Conservation (phyloP, 2,888 invertebrate species). For the Clepsis dumicolana region DNA sequence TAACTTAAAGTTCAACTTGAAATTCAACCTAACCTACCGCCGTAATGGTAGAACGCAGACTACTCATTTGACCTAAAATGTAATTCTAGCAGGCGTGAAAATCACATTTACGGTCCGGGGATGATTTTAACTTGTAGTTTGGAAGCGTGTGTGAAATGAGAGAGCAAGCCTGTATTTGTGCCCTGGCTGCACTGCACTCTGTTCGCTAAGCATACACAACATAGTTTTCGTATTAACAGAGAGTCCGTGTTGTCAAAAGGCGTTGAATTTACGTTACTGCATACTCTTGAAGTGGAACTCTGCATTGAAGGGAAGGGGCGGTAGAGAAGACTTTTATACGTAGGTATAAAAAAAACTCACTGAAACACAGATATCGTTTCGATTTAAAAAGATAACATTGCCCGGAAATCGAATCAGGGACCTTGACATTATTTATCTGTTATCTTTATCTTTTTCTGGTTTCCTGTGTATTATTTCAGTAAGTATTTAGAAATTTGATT, state of each 20-base stretch:
- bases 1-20: too few species aligned
- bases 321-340: too few species aligned
- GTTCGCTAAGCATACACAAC: neutral
- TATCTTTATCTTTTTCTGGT: too few species aligned
- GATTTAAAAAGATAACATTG: too few species aligned
- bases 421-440: too few species aligned
- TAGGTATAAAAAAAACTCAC: too few species aligned
- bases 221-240: conserved; percentile 3
- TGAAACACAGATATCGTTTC: too few species aligned
- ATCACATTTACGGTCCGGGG: conserved; percentile 5
- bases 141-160: conserved; percentile 24
- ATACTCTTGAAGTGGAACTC: too few species aligned
- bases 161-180: neutral
- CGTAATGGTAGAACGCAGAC: neutral
- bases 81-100: conserved; percentile 1
- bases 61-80: neutral
- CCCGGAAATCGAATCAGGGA: too few species aligned
- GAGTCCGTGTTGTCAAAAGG: neutral
- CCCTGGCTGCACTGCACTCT: neutral
- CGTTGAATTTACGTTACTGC: neutral
- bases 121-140: conserved; percentile 13
- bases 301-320: too few species aligned
- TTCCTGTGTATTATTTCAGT: too few species aligned
- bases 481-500: too few species aligned
- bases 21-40: neutral